Evolutionary conservation across 1,140 invertebrate species (phyloP).

Genomic region (Coenobita brevimanus): DNA sequence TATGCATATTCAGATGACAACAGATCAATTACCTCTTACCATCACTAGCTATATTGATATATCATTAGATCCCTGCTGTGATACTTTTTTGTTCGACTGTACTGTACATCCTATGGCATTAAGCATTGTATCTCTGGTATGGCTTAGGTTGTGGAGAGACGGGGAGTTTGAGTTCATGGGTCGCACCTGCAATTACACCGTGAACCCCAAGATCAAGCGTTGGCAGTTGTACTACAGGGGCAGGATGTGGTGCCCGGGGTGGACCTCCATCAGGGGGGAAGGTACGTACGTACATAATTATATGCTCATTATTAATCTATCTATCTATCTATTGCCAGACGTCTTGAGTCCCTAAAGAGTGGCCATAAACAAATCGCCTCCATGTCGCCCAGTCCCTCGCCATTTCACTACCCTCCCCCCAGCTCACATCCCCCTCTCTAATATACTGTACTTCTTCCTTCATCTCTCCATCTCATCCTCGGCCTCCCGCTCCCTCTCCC

Average conservation of each 20-base stretch:
- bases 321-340: no score
- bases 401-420: no score
- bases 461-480: no score
- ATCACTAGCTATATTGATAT: no score
- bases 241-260: not conserved
- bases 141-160: not conserved
- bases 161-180: not conserved
- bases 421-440: not conserved
- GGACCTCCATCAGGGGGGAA: slow-evolving; percentile 10
- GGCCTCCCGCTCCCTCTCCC: no score
- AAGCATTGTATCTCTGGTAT: no score
- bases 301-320: not conserved
- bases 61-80: no score
- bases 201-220: not conserved
- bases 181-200: slow-evolving; percentile 1
- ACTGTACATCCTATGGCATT: not conserved
- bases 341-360: not conserved
- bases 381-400: no score
- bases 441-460: not conserved
- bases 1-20: no score
- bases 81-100: not conserved
- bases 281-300: not conserved
- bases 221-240: slow-evolving; percentile 5
- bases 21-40: no score
- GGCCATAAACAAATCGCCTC: no score